Percentiles rank a stretch among this genome's conserved stretches.
Evolutionary conservation across 1,140 invertebrate genomes (phyloP).

Genomic region (Papilio xuthus): DNA sequence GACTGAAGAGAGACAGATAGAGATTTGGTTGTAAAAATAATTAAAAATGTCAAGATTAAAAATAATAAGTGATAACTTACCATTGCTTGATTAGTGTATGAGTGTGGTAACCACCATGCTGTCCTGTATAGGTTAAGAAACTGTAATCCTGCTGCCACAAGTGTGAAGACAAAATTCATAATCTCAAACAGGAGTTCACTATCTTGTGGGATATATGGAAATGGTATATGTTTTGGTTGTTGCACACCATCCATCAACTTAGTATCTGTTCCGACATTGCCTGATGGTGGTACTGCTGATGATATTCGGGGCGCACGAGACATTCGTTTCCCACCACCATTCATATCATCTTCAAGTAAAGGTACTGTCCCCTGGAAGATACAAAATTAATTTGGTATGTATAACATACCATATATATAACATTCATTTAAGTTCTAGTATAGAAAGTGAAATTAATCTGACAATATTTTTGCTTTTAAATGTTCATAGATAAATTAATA

Average conservation of each 20-base stretch:
- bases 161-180: conserved; percentile 91
- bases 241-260: conserved; percentile 60
- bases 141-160: conserved; percentile 89
- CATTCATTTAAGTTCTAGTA: too few species aligned
- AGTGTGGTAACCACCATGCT: conserved; percentile 98
- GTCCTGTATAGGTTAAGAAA: conserved; percentile 97
- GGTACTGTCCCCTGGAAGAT: conserved; percentile 55
- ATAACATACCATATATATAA: too few species aligned
- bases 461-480: too few species aligned
- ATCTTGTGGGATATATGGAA: conserved; percentile 92
- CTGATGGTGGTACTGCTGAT: conserved; percentile 42
- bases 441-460: too few species aligned
- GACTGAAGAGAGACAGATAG: too few species aligned
- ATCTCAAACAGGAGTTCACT: conserved; percentile 93
- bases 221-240: conserved; percentile 90
- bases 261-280: conserved; percentile 38
- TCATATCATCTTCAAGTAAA: conserved; percentile 61
- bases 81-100: conserved; percentile 93
- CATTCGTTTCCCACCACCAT: conserved; percentile 56
- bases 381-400: neutral
- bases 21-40: too few species aligned
- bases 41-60: neutral
- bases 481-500: too few species aligned
- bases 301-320: conserved; percentile 50
- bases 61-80: conserved; percentile 80